Percentiles rank a stretch among this genome's conserved stretches.
These are phyloP conservation scores for Eilema sororculum DNA, from an alignment of 2,888 invertebrate genomes.

Conservation along the genomic window DNA sequence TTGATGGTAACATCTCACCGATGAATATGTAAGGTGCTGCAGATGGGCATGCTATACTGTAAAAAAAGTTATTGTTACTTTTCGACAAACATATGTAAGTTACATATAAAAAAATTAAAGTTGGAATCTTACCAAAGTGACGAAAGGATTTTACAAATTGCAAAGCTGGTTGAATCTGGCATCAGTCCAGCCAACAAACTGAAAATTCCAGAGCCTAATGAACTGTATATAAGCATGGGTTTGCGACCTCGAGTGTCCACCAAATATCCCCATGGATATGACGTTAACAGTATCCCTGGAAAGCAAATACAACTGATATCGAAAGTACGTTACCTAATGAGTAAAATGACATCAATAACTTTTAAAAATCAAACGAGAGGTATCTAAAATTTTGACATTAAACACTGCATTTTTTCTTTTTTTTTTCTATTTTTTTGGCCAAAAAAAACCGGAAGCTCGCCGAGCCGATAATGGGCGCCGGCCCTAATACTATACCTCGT, in stretches of 20 bases:
- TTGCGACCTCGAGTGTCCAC: slow-evolving; percentile 12
- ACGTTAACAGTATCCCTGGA: not conserved
- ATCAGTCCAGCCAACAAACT: slow-evolving; percentile 7
- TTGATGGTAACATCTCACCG: slow-evolving; percentile 24
- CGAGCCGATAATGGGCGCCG: too few species aligned
- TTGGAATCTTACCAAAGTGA: slow-evolving; percentile 9
- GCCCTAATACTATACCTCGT: too few species aligned
- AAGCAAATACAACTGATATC: not conserved
- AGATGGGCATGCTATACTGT: slow-evolving; percentile 8
- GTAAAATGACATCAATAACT: too few species aligned
- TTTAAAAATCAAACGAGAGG: too few species aligned
- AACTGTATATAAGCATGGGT: slow-evolving; percentile 3
- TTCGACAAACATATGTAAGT: too few species aligned
- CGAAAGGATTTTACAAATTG: slow-evolving; percentile 5
- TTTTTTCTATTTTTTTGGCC: too few species aligned
- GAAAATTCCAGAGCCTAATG: not conserved
- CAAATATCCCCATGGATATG: slow-evolving; percentile 9
- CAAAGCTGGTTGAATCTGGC: slow-evolving; percentile 2
- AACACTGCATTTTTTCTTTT: too few species aligned
- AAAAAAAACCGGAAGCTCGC: too few species aligned
- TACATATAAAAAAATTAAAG: too few species aligned
- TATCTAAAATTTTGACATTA: too few species aligned
- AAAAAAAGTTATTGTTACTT: not conserved
- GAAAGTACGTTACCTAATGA: too few species aligned
- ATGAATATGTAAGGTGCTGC: slow-evolving; percentile 21